These are phyloP conservation scores for Macquaria australasica DNA, from an alignment of 2,113 vertebrate species.

Conservation along the genomic window DNA sequence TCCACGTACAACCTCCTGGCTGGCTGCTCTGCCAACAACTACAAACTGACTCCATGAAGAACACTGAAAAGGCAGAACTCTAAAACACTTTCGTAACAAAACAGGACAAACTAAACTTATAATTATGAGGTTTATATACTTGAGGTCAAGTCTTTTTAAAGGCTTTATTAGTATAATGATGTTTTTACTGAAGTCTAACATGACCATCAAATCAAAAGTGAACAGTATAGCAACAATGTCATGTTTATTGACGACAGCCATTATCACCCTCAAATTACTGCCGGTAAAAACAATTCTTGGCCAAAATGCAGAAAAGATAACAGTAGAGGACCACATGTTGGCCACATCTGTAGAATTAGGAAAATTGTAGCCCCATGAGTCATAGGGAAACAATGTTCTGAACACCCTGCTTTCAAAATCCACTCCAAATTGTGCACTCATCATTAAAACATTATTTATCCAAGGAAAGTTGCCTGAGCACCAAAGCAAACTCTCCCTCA, in stretches of 20 bases:
- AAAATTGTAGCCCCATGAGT: background rate
- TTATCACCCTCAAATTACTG: background rate
- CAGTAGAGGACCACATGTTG: background rate
- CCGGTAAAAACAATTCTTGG: background rate
- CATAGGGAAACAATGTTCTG: background rate
- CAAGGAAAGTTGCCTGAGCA: background rate
- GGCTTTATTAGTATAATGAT: background rate
- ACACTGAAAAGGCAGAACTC: slow-evolving; percentile 5
- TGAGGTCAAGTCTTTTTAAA: slow-evolving; percentile 23
- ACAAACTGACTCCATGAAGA: background rate
- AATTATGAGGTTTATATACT: slow-evolving; percentile 35
- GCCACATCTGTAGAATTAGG: slow-evolving; percentile 13
- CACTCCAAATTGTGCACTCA: background rate
- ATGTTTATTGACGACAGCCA: background rate
- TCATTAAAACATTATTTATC: slow-evolving; percentile 9
- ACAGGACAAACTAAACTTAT: slow-evolving; percentile 15
- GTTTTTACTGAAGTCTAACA: background rate
- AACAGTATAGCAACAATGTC: background rate
- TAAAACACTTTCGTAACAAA: slow-evolving; percentile 8
- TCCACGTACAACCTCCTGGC: background rate
- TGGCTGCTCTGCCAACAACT: slow-evolving; percentile 8
- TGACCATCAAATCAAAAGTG: background rate
- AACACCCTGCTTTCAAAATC: slow-evolving; percentile 2
- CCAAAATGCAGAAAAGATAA: background rate
- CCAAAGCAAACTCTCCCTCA: background rate